phyloP scores from a whole-genome alignment of 2,113 vertebrate genomes.

The Nibea coibor region DNA sequence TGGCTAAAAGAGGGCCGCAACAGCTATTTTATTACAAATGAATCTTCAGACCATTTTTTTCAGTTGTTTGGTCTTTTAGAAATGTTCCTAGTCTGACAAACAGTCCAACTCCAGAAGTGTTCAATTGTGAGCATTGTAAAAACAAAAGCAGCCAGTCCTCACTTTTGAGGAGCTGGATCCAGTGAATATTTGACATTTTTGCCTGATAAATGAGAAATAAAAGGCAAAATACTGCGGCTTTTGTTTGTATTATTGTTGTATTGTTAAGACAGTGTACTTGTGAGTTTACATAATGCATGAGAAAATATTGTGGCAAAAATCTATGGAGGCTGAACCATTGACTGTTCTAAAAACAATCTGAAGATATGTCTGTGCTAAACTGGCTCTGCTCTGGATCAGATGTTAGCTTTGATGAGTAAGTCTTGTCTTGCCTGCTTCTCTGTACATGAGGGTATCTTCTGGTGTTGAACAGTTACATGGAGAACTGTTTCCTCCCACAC shows the following conservation, averaged over 20 bases:
- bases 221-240: too few relatives aligned
- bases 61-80: background rate
- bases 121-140: background rate
- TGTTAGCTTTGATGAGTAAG: constrained; percentile 23
- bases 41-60: background rate
- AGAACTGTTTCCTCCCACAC: constrained; percentile 59
- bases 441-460: constrained; percentile 32
- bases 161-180: background rate
- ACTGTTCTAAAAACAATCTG: constrained; percentile 20
- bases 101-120: background rate
- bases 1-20: background rate
- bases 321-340: constrained; percentile 14
- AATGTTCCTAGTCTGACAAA: background rate
- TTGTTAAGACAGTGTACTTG: background rate
- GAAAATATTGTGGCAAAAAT: background rate
- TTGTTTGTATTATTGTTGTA: too few relatives aligned
- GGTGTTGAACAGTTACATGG: constrained; percentile 48
- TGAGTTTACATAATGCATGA: background rate
- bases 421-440: constrained; percentile 22
- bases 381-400: constrained; percentile 19
- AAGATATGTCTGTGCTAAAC: constrained; percentile 8
- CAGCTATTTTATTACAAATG: background rate
- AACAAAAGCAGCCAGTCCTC: background rate
- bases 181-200: too few relatives aligned
- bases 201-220: background rate